Evolutionary conservation across 2,797 vertebrate species (phyloP).

Genomic region (Manis crassicaudata): DNA sequence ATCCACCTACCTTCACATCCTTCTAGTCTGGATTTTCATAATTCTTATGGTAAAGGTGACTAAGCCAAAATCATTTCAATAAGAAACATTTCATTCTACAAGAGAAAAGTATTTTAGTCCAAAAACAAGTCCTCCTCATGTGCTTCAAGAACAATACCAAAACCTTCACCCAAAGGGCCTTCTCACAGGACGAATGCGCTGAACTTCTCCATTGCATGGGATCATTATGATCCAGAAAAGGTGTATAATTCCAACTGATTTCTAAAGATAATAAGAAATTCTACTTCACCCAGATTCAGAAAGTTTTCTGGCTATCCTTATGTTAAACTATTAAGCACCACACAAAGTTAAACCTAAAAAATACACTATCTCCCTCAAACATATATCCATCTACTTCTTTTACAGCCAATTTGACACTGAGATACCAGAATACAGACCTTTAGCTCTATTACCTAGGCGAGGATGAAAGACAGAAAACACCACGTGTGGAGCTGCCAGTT

Average conservation of each 20-base stretch:
- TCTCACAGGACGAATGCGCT: neutral
- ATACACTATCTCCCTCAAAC: neutral
- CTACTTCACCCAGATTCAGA: neutral
- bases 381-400: neutral
- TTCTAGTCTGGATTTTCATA: neutral
- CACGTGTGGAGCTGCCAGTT: neutral
- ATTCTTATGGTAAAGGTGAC: neutral
- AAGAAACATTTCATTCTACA: slow-evolving; percentile 36
- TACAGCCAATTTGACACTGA: neutral
- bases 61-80: neutral
- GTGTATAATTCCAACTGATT: slow-evolving; percentile 18
- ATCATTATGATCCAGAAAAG: neutral
- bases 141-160: slow-evolving; percentile 30
- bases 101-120: neutral
- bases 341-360: slow-evolving; percentile 22
- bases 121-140: slow-evolving; percentile 6
- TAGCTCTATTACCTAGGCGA: no score
- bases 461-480: neutral
- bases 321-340: neutral
- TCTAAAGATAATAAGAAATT: slow-evolving; percentile 8
- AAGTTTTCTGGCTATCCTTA: neutral
- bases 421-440: neutral
- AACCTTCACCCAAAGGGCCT: neutral
- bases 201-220: neutral
- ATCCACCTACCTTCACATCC: neutral